A percentile compares a stretch with the other conserved stretches of the same genome.
Evolutionary conservation across 2,888 invertebrate genomes (phyloP).

Genomic region (Drosophila fungiperda): DNA sequence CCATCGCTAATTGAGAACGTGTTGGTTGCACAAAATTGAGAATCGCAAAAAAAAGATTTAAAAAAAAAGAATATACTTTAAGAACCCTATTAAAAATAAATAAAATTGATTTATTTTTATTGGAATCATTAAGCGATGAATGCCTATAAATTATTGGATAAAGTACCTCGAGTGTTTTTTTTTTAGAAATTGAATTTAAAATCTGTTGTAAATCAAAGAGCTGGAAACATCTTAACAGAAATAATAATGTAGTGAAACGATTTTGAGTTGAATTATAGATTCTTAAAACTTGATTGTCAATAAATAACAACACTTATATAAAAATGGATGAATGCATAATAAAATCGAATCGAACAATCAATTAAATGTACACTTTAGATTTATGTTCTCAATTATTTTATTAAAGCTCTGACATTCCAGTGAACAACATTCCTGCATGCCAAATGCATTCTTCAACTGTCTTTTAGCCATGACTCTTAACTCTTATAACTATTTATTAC

Average conservation of each 20-base stretch:
- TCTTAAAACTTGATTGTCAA: not conserved
- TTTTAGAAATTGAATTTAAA: not conserved
- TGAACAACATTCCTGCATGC: constrained; percentile 11
- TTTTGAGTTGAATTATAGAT: not conserved
- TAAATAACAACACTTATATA: not conserved
- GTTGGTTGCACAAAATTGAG: constrained; percentile 14
- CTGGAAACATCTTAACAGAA: not conserved
- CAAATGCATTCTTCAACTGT: not conserved
- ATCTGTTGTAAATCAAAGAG: not conserved
- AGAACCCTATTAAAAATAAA: constrained; percentile 12
- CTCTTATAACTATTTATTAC: not conserved
- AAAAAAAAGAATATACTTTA: not conserved
- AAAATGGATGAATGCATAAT: not conserved
- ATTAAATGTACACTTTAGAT: not conserved
- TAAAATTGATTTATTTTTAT: constrained; percentile 11
- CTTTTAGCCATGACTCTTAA: not conserved
- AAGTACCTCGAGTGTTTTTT: not conserved
- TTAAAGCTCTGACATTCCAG: constrained; percentile 1
- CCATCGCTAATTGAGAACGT: constrained; percentile 30
- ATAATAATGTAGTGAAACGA: not conserved
- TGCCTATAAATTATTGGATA: not conserved
- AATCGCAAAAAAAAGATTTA: constrained; percentile 1
- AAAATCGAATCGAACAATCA: not conserved
- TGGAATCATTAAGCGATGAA: not conserved
- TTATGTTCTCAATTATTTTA: not conserved